phyloP scores from a whole-genome alignment of 1,140 invertebrate genomes.

The Gonatopus flavifemur region DNA sequence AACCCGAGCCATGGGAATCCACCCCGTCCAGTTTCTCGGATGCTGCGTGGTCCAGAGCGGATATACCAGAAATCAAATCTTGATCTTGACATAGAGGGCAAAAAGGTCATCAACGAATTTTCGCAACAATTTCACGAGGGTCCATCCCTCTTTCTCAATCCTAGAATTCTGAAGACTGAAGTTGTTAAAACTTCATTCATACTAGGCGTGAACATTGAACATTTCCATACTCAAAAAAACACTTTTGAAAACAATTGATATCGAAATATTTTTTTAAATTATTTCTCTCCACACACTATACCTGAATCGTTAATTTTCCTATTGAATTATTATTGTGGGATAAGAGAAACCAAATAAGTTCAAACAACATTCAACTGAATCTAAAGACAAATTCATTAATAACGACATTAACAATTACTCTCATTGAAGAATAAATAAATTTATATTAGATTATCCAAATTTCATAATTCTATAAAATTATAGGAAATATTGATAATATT shows the following conservation, averaged over 20 bases:
- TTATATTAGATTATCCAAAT: neutral
- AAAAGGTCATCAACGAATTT: constrained; percentile 36
- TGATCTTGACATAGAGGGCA: constrained; percentile 32
- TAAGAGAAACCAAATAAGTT: no score
- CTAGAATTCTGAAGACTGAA: no score
- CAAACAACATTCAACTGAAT: no score
- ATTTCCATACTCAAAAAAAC: neutral
- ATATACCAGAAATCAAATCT: constrained; percentile 31
- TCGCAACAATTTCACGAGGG: constrained; percentile 17
- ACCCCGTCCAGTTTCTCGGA: constrained; percentile 49
- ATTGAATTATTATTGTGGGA: no score
- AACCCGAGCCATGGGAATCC: constrained; percentile 25
- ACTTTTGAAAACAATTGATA: neutral
- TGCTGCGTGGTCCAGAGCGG: constrained; percentile 44
- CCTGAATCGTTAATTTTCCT: no score
- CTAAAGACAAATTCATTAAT: no score
- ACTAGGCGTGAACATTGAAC: neutral
- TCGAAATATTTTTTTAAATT: neutral
- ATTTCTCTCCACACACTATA: no score
- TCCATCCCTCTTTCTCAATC: neutral
- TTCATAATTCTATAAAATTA: neutral
- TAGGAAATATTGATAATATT: constrained; percentile 9
- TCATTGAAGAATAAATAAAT: no score
- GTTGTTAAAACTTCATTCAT: neutral
- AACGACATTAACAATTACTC: no score